Conservation (phyloP, 2,797 vertebrate genomes). For the Pachyuromys duprasi region DNA sequence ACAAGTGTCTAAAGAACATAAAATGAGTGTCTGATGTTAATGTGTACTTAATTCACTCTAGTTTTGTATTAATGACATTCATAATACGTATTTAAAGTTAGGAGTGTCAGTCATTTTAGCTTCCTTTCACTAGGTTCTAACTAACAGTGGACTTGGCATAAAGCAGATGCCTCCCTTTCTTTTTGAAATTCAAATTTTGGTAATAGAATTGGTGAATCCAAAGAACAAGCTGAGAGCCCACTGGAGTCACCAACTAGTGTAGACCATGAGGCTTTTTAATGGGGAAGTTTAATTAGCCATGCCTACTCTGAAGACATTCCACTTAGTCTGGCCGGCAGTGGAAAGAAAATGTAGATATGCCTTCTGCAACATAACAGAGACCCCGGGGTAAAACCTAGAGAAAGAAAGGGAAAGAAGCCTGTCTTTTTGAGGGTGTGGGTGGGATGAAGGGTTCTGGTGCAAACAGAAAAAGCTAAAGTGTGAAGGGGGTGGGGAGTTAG, state of each 20-base stretch:
- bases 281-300: neutral
- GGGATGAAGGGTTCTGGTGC: neutral
- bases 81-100: neutral
- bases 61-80: neutral
- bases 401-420: neutral
- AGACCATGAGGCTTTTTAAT: neutral
- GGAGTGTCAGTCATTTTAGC: neutral
- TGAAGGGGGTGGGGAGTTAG: neutral
- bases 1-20: neutral
- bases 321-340: neutral
- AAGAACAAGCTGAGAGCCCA: neutral
- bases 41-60: neutral
- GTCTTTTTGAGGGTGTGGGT: neutral
- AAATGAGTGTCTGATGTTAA: conserved; percentile 34
- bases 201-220: conserved; percentile 45
- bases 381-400: neutral
- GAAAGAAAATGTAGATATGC: neutral
- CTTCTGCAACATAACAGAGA: neutral
- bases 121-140: conserved; percentile 11
- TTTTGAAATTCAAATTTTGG: conserved; percentile 24
- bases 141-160: neutral
- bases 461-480: conserved; percentile 17
- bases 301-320: neutral
- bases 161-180: neutral
- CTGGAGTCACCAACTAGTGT: conserved; percentile 22